Conservation (phyloP, 2,797 vertebrate genomes). For the Coracias cyanogaster region DNA sequence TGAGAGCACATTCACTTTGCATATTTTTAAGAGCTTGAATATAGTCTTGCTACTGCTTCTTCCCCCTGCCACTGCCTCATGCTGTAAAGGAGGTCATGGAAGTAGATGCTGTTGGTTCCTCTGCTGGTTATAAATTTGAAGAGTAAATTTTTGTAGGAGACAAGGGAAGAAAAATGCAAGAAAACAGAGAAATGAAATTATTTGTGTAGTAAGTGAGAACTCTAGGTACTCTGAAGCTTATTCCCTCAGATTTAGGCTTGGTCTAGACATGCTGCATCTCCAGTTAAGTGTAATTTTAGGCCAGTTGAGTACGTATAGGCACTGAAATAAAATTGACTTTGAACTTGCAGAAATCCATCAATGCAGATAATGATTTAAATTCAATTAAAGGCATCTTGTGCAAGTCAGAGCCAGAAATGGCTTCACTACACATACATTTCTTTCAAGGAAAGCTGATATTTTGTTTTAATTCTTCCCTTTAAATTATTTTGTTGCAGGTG, state of each 20-base stretch:
- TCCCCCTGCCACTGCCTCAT: neutral
- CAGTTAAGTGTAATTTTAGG: neutral
- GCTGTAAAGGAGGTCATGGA: accelerated
- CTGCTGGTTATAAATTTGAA: neutral
- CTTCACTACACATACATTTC: neutral
- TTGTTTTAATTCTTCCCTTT: neutral
- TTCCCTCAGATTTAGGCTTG: neutral
- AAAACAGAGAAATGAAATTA: neutral
- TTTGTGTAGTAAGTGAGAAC: neutral
- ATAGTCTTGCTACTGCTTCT: neutral
- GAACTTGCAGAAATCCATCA: neutral
- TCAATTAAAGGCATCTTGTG: neutral
- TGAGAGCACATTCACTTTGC: neutral
- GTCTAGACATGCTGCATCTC: neutral
- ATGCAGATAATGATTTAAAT: neutral
- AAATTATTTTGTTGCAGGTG: constrained; percentile 81
- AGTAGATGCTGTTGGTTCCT: neutral
- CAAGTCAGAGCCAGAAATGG: neutral
- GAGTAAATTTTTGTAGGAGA: neutral
- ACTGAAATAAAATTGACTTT: neutral
- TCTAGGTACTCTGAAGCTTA: neutral
- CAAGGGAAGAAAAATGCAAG: neutral
- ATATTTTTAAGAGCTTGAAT: neutral
- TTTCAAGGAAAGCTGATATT: neutral
- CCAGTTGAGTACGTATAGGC: neutral